Evolutionary conservation across 2,888 invertebrate species (phyloP).

Genomic region (Chymomyza caudatula): DNA sequence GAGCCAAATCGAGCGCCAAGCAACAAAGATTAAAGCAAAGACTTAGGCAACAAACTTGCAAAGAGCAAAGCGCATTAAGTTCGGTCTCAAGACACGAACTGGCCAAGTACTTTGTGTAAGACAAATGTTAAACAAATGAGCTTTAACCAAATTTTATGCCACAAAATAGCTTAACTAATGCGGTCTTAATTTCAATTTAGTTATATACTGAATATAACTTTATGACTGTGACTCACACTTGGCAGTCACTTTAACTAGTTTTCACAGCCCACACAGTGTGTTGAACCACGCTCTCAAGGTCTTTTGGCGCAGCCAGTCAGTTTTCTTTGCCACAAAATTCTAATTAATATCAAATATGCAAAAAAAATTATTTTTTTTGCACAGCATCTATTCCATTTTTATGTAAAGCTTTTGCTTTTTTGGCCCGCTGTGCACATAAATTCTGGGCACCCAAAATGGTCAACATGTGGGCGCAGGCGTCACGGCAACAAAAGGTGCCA

Average conservation of each 20-base stretch:
- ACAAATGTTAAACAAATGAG: background rate
- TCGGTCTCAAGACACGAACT: background rate
- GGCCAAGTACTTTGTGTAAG: background rate
- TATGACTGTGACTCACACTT: conserved; percentile 35
- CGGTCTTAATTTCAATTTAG: too few species aligned
- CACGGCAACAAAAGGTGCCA: conserved; percentile 31
- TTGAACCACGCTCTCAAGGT: conserved; percentile 64
- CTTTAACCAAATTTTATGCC: conserved; percentile 4
- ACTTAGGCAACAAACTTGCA: conserved; percentile 37
- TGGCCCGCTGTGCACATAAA: conserved; percentile 17
- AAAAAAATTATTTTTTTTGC: conserved; percentile 38
- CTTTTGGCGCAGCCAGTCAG: conserved; percentile 48
- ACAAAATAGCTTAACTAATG: background rate
- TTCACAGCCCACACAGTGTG: conserved; percentile 51
- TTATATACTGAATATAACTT: too few species aligned
- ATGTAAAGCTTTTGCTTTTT: conserved; percentile 36
- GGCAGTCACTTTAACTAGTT: conserved; percentile 39
- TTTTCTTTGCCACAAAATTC: background rate
- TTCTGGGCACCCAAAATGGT: conserved; percentile 46
- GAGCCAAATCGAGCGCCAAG: conserved; percentile 27
- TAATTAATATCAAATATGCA: conserved; percentile 21
- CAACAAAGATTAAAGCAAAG: conserved; percentile 23
- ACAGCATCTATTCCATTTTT: conserved; percentile 28
- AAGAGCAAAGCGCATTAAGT: background rate
- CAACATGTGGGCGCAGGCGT: conserved; percentile 39